phyloP scores from a whole-genome alignment of 2,113 vertebrate species.

The Egretta garzetta region DNA sequence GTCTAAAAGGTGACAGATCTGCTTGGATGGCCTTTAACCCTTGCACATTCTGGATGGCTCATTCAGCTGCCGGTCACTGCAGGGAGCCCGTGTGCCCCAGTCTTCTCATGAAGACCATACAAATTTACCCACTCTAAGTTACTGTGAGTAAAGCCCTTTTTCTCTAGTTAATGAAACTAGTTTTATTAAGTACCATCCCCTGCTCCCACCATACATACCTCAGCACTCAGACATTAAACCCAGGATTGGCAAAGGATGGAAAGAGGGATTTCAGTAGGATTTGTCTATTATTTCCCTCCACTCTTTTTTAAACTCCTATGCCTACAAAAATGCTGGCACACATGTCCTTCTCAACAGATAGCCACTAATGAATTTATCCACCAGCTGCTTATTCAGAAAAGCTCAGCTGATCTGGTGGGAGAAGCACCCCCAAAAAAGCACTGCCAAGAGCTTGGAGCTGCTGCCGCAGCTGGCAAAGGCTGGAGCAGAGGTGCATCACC shows the following conservation, averaged over 20 bases:
- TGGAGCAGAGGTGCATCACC: background rate
- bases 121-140: background rate
- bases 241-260: background rate
- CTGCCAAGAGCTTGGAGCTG: background rate
- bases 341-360: constrained; percentile 16
- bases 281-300: constrained; percentile 46
- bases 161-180: background rate
- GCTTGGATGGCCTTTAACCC: background rate
- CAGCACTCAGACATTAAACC: constrained; percentile 16
- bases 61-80: background rate
- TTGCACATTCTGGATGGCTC: background rate
- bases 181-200: background rate
- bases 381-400: constrained; percentile 21
- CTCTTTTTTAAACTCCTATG: constrained; percentile 7
- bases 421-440: background rate
- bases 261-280: constrained; percentile 34
- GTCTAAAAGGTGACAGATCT: background rate
- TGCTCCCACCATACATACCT: background rate
- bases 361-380: constrained; percentile 36
- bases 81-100: background rate
- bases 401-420: background rate
- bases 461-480: background rate
- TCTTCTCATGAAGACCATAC: background rate
- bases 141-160: background rate
- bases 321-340: constrained; percentile 10